Evolutionary conservation across 2,888 invertebrate genomes (phyloP), one percentile per base, ranked within the genome.

Genomic region (Cantharis rufa): DNA sequence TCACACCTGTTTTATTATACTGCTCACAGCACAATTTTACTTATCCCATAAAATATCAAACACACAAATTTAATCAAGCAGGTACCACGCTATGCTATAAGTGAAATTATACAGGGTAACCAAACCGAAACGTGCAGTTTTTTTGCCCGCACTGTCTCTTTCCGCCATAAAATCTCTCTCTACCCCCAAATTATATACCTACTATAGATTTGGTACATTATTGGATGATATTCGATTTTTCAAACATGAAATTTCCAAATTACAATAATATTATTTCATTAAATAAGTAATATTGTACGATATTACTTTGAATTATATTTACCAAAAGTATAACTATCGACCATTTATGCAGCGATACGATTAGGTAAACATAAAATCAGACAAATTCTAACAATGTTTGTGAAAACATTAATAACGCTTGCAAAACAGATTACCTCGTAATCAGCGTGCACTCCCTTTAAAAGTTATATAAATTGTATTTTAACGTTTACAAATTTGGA

Each of bases 391-490:
- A 72, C 76, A 64, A 74, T 79, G 76, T 77, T 79, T 78, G 75
- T 73, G 72, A 79, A 79, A 80, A 78, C 79, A 77, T 78, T 81
- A 81, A 80, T 80, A 80, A 78, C 77, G 71, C 76, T 74, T 73
- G 75, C 74, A 70, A 78, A 70, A 76, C 74, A 78, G 80, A 81
- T 81, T 81, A 78, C 27, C 69, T 15, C 72, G 69, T 48, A 70
- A 72, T 75, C 32, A 15, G 32, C 32, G 62, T 66, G 28, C 15
- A 27, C 75, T 62, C 48, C 48, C 13, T 48, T 48, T 48, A n/a
- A 48, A 48, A 48, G 48, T 48, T 48, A 48, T 48, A 48, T 48
- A 48, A 48, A 48, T 48, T 48, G 48, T n/a, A 48, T 48, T 48
- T 48, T 48, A 48, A n/a, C n/a, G n/a, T 48, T 48, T 48, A 48